phyloP scores from a whole-genome alignment of 2,888 invertebrate genomes.

The Sturmia bella region DNA sequence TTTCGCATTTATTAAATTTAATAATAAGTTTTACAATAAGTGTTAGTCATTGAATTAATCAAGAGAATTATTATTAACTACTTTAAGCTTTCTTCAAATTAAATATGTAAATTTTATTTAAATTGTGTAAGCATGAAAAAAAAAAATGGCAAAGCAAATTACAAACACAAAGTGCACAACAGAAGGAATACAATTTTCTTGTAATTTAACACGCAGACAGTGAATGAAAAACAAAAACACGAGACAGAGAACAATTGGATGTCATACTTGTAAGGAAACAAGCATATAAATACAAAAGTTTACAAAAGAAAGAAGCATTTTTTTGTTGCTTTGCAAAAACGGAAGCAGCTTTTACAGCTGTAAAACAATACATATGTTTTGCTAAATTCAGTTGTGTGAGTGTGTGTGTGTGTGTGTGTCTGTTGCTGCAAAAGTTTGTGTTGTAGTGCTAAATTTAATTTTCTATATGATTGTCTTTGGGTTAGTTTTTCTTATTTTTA shows the following conservation, averaged over 20 bases:
- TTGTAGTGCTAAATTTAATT: not conserved
- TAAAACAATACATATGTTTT: not conserved
- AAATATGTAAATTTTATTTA: too few relatives aligned
- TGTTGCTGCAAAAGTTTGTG: not conserved
- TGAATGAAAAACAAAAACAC: not conserved
- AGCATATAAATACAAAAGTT: conserved; percentile 17
- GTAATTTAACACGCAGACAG: conserved; percentile 58
- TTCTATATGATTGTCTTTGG: conserved; percentile 20
- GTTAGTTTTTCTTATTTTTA: conserved; percentile 2
- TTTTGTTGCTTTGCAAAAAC: not conserved
- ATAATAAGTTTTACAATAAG: not conserved
- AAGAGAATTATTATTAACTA: too few relatives aligned
- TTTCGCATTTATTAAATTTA: too few relatives aligned
- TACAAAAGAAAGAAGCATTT: not conserved
- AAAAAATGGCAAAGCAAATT: not conserved
- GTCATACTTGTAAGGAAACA: conserved; percentile 24
- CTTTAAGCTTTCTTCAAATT: too few relatives aligned
- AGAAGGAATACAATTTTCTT: conserved; percentile 51
- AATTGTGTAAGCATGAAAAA: too few relatives aligned
- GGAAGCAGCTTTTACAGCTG: conserved; percentile 3
- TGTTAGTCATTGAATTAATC: not conserved
- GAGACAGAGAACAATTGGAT: conserved; percentile 23
- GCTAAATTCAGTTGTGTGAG: too few relatives aligned
- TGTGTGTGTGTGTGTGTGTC: not conserved
- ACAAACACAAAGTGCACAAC: not conserved